Base-by-base conservation (phyloP, 1,140 invertebrate genomes). In the Chrysoperla carnea region DNA sequence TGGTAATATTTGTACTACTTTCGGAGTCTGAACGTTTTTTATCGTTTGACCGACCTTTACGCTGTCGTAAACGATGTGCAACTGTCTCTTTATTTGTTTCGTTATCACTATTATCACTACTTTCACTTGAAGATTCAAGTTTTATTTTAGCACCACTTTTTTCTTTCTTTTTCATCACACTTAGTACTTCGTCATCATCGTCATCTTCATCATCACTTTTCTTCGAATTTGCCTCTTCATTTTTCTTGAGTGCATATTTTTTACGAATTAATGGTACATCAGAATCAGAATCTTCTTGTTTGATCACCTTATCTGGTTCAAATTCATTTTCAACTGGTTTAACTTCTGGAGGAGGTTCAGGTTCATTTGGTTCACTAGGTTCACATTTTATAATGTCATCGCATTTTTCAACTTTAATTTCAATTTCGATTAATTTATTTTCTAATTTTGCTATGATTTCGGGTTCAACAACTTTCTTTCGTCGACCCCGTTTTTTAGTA, bases 401-500 rank as follows among this genome's bases (percentile, higher is more conserved):
- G 6, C 31, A 33, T 33, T 41, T 14, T 39, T 45, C 42, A 14
- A 33, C 11, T 38, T 46, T 48, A 13, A 40, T 46, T 45, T 50
- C 40, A 29, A 46, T 33, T 42, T 50, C 42, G 0, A 43, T 39
- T 9, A 50, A 12, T 13, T 49, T 45, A 15, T 33, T 42, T 37
- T 53, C 52, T 15, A 53, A 41, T 45, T 52, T 56, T 1, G 50
- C 50, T 38, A 53, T 35, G 37, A 52, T 49, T 23, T 55, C 50
- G 6, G 49, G 35, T 41, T 53, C 51, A 6, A 47, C 44, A 43
- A 52, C 29, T 52, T 67, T 70, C 58, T 74, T 68, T 53, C 66
- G 62, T 29, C 64, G 50, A 9, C 57, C 60, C 28, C 70, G 66
- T 48, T 73, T 74, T 50, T 72, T 73, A 5, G 2, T 23, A 11